Evolutionary conservation across 2,113 vertebrate genomes (phyloP), one percentile per base, ranked within the genome.

Genomic region (Hippocampus abdominalis): DNA sequence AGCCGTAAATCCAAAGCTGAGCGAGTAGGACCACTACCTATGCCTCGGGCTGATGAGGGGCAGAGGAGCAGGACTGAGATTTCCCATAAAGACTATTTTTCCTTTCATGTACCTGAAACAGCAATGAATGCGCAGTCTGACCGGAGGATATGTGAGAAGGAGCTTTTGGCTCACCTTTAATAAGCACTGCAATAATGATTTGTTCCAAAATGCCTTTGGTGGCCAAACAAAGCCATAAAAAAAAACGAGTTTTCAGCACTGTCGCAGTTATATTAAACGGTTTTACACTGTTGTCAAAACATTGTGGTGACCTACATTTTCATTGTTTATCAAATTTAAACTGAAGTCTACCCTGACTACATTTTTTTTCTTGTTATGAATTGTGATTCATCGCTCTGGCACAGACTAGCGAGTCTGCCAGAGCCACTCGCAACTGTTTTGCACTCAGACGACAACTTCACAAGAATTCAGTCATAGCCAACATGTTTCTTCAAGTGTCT

Each of bases 1-100:
- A 77, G 89, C 84, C 79, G 83, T 92, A 91, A 93, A 91, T 91
- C 79, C 85, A 68, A 81, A 80, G 70, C 69, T 78, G 81, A 82
- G 87, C 79, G 76, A 73, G 82, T 66, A 77, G 75, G 40, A 42
- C 74, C 65, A 70, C 84, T 81, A 87, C 87, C 87, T 88, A 88
- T 79, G 83, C 78, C 80, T 63, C 23, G 75, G 87, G 86, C 76
- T 72, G 73, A 81, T 78, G 72, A 81, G 74, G 76, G 63, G 76
- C 57, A 77, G 69, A 75, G 73, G 51, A 80, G 64, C 64, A 67
- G 46, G 70, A n/a, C 10, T 46, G 76, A 71, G 74, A 40, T 39
- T 57, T 25, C 13, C 11, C 84, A 73, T 87, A 89, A 74, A 84
- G 79, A 69, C 56, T 72, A 32, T 42, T 73, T 85, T 82, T 76